Conservation (phyloP, 2,113 vertebrate species). For the Elanoides forficatus region DNA sequence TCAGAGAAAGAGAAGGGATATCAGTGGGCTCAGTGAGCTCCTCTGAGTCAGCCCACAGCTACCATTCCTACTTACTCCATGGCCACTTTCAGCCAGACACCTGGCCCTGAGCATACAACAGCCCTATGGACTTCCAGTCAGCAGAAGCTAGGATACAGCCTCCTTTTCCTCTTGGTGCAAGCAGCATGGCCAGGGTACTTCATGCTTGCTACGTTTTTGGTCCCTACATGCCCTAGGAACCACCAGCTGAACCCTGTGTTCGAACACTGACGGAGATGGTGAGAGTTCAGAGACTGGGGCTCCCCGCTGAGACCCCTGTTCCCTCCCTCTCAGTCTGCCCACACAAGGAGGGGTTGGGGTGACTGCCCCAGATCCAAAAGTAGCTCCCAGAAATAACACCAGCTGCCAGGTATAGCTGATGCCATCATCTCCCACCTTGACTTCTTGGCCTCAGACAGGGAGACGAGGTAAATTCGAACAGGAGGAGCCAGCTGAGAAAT, state of each 20-base stretch:
- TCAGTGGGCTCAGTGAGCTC: not conserved
- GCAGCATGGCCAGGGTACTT: not conserved
- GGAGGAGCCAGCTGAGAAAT: not conserved
- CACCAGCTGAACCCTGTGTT: not conserved
- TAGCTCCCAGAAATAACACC: not conserved
- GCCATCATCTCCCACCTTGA: not conserved
- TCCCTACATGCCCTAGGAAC: not conserved
- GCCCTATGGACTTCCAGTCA: not conserved
- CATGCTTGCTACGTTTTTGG: no score
- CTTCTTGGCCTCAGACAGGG: not conserved
- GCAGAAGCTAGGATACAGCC: not conserved
- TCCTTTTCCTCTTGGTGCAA: not conserved
- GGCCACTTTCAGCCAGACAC: not conserved
- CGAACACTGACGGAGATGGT: rapidly evolving
- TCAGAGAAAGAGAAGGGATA: not conserved
- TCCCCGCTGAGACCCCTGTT: rapidly evolving
- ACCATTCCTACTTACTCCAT: not conserved
- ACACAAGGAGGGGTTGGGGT: not conserved
- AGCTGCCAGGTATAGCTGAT: not conserved
- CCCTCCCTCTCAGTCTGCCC: not conserved
- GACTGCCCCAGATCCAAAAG: not conserved
- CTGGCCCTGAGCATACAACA: rapidly evolving
- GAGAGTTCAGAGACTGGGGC: not conserved
- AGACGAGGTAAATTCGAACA: not conserved
- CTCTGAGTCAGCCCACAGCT: not conserved